These are phyloP conservation scores for Mormyrus lacerda DNA, from an alignment of 2,113 vertebrate species.

Conservation along the genomic window DNA sequence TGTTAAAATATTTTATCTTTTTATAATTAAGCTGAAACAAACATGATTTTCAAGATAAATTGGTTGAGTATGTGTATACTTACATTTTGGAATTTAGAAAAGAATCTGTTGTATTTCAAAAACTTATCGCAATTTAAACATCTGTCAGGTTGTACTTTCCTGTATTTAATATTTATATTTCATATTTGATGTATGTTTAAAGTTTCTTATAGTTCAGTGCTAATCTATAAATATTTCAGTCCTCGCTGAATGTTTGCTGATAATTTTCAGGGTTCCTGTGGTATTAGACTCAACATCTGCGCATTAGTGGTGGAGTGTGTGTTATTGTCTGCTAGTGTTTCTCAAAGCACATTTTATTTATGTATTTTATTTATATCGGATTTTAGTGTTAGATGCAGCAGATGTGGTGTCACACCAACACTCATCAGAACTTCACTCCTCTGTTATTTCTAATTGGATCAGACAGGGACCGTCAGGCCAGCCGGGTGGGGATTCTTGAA, in stretches of 20 bases:
- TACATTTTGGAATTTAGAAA: not conserved
- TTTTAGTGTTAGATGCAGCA: not conserved
- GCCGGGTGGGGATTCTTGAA: not conserved
- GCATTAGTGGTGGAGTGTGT: not conserved
- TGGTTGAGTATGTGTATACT: not conserved
- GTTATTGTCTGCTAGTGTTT: not conserved
- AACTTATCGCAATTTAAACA: not conserved
- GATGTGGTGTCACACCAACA: not conserved
- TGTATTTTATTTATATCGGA: not conserved
- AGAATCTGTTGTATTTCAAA: not conserved
- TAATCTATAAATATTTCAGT: not conserved
- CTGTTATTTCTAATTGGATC: not conserved
- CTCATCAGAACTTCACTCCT: not conserved
- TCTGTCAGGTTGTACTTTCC: not conserved
- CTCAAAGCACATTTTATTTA: not conserved
- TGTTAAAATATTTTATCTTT: not conserved
- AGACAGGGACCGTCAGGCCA: not conserved
- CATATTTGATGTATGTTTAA: not conserved
- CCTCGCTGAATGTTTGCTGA: not conserved
- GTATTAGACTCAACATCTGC: not conserved
- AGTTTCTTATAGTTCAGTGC: not conserved
- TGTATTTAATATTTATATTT: conserved; percentile 3
- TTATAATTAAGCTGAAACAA: not conserved
- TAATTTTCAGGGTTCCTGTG: not conserved
- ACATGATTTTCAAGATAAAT: not conserved